Evolutionary conservation across 2,888 invertebrate species (phyloP).

Genomic region (Bombyx huttoni): DNA sequence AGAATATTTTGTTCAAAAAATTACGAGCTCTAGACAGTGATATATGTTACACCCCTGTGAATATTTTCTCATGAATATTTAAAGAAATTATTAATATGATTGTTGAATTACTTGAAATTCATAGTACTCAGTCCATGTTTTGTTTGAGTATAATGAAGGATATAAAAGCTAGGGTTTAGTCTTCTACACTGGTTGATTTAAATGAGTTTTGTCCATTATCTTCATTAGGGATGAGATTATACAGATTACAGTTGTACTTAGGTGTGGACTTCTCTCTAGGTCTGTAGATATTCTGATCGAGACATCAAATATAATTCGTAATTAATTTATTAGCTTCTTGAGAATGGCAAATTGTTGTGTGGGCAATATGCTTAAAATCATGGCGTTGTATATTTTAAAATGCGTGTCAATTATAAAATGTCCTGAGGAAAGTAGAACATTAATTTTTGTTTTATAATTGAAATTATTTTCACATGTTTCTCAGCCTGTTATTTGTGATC

Average conservation of each 20-base stretch:
- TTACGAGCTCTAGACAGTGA: conserved; percentile 52
- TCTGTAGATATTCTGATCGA: conserved; percentile 25
- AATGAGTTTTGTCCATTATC: conserved; percentile 30
- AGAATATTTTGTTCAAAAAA: conserved; percentile 71
- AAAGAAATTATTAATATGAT: conserved; percentile 68
- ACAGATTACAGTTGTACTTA: conserved; percentile 38
- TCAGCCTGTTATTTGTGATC: conserved; percentile 19
- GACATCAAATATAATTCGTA: conserved; percentile 18
- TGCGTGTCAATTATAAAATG: conserved; percentile 50
- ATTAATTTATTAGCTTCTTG: conserved; percentile 27
- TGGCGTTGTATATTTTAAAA: conserved; percentile 9
- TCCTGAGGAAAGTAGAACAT: conserved; percentile 14
- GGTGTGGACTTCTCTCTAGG: conserved; percentile 24
- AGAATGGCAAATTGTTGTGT: conserved; percentile 34
- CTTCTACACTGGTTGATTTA: conserved; percentile 20
- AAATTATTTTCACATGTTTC: conserved; percentile 29
- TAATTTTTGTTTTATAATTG: conserved; percentile 13
- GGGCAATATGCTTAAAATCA: conserved; percentile 35
- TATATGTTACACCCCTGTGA: conserved; percentile 43
- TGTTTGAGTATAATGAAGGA: conserved; percentile 20
- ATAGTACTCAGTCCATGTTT: conserved; percentile 49
- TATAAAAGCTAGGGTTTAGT: no score
- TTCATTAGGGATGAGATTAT: conserved; percentile 25
- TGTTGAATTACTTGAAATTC: conserved; percentile 70
- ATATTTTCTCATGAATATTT: conserved; percentile 70